Base-by-base conservation (phyloP, 2,888 invertebrate species). In the Folsomia candida region DNA sequence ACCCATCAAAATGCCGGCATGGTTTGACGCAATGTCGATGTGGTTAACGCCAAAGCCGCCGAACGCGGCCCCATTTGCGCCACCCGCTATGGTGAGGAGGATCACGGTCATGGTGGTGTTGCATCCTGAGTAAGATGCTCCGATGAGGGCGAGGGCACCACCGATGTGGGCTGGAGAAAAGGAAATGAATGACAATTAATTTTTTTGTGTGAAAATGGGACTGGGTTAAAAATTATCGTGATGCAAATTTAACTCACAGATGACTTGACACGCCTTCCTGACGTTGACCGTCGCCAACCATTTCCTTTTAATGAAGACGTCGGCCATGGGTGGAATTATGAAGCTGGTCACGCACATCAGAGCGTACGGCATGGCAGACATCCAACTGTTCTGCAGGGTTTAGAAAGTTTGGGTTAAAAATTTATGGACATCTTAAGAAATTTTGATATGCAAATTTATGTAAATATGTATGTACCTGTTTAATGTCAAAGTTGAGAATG, bases 341-440 rank as follows among this genome's bases (percentile, higher is more conserved):
- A 93, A 91, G 0, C 93, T 93, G 84, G 92, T 92, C 73, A 93
- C 83, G 93, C 93, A 94, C 93, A 93, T 93, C 77, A 92, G 91
- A 73, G 93, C 84, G 82, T 94, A 94, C 0, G 94, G 94, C 69
- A 94, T 85, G 0, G 94, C 89, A 1, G 93, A 93, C 51, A 93
- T 87, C 79, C 89, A 84, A 27, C 93, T 93, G 83, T 94, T 94
- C 89, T 94, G 85, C 58, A 86, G 72, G 28, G 25, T 60, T 26
- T 24, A 60, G 26, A 37, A n/a, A n/a, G n/a, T n/a, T n/a, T n/a
- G n/a, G n/a, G n/a, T n/a, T n/a, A n/a, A n/a, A n/a, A n/a, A n/a
- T n/a, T n/a, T n/a, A n/a, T n/a, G n/a, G n/a, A n/a, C n/a, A n/a
- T n/a, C n/a, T n/a, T n/a, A n/a, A n/a, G n/a, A n/a, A n/a, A n/a